Conservation (phyloP, 2,113 vertebrate genomes). For the Leucopsar rothschildi region DNA sequence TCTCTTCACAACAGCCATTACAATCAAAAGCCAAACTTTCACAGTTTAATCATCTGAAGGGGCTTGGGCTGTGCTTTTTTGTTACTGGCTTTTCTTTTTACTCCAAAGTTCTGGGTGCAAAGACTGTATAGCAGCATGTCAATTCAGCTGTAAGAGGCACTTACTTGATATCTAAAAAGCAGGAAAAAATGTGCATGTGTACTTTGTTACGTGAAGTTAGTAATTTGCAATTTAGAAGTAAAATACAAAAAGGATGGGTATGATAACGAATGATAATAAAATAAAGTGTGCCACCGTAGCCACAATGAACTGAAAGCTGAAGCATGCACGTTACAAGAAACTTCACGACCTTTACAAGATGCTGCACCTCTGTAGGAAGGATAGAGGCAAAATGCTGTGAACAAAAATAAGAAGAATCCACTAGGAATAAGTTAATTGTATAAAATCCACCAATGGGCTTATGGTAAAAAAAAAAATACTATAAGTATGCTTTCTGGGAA, state of each 20-base stretch:
- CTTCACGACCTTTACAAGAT: slow-evolving; percentile 45
- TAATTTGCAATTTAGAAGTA: background rate
- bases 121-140: background rate
- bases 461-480: background rate
- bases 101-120: background rate
- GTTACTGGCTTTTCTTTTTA: background rate
- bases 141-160: background rate
- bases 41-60: background rate
- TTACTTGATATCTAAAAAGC: background rate
- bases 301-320: slow-evolving; percentile 20
- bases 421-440: slow-evolving; percentile 34
- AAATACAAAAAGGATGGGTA: background rate
- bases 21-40: slow-evolving; percentile 17
- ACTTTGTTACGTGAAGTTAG: background rate
- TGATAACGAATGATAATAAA: background rate
- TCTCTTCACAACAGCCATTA: slow-evolving; percentile 28
- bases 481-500: background rate
- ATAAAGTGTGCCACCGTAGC: background rate
- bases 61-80: background rate
- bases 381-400: slow-evolving; percentile 46
- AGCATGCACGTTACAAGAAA: slow-evolving; percentile 46
- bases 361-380: slow-evolving; percentile 25
- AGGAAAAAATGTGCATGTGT: background rate
- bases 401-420: slow-evolving; percentile 50
- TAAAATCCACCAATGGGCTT: background rate